phyloP scores from a whole-genome alignment of 2,888 invertebrate species.

The Caenorhabditis drosophilae region DNA sequence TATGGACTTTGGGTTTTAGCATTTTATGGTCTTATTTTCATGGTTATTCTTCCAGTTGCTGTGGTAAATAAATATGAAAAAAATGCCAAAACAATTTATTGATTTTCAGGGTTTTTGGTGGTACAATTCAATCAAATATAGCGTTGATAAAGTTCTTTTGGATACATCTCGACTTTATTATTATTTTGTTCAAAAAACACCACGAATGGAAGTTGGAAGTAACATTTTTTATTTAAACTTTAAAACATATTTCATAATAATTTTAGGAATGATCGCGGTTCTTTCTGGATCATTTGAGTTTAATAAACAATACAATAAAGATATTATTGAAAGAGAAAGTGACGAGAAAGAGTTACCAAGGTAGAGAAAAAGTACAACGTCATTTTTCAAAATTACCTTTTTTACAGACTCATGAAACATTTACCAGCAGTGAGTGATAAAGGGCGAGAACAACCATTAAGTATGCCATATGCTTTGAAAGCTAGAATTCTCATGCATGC shows the following conservation, averaged over 20 bases:
- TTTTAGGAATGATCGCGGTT: conserved; percentile 84
- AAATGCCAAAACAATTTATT: too few species aligned
- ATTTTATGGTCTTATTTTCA: conserved; percentile 92
- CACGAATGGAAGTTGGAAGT: conserved; percentile 91
- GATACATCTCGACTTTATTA: conserved; percentile 97
- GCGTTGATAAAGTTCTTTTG: conserved; percentile 88
- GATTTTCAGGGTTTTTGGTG: too few species aligned
- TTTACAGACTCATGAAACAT: conserved; percentile 86
- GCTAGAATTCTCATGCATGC: conserved; percentile 93
- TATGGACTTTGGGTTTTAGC: conserved; percentile 95
- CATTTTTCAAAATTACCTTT: too few species aligned
- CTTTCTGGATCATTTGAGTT: conserved; percentile 95
- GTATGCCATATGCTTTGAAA: conserved; percentile 73
- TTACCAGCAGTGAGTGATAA: conserved; percentile 89
- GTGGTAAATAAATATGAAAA: too few species aligned
- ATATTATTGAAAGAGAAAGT: conserved; percentile 87
- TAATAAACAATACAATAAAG: conserved; percentile 89
- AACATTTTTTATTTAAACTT: conserved; percentile 47
- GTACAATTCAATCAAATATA: conserved; percentile 95
- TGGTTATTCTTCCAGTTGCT: conserved; percentile 85
- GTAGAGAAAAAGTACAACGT: too few species aligned
- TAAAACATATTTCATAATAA: background rate
- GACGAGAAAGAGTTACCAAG: conserved; percentile 92
- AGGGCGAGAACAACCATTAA: conserved; percentile 91
- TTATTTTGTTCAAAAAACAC: conserved; percentile 92